A percentile compares a stretch with the other conserved stretches of the same genome.
Conservation (phyloP, 64 coral and sea anemone species). For the Montipora foliosa region DNA sequence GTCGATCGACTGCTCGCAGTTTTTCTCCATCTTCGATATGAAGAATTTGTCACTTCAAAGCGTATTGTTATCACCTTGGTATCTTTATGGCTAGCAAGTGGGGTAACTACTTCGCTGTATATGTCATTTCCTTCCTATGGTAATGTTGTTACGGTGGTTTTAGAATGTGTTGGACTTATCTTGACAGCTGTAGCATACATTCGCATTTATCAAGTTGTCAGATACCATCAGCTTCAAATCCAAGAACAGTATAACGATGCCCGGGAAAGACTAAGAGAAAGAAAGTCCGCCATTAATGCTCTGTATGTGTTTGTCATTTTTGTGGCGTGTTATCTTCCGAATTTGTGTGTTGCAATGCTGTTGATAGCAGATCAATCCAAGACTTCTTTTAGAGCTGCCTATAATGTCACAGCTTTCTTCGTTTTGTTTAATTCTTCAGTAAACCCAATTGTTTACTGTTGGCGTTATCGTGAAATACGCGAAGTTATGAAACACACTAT, state of each 20-base stretch:
- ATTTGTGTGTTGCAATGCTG: neutral
- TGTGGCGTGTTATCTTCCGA: neutral
- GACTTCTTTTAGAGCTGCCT: neutral
- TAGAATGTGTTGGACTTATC: neutral
- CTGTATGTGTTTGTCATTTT: neutral
- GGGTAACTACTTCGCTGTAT: neutral
- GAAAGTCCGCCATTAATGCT: neutral
- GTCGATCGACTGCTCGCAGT: slow-evolving; percentile 42
- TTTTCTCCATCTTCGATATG: slow-evolving; percentile 38
- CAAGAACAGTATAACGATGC: neutral
- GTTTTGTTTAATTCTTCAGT: neutral
- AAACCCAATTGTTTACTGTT: neutral
- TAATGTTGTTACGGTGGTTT: neutral
- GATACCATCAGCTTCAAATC: neutral
- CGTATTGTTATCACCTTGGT: neutral
- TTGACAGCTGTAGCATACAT: neutral
- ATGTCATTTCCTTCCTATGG: neutral
- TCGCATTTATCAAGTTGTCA: neutral
- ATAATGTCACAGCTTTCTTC: neutral
- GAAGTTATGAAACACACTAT: neutral
- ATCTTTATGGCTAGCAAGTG: slow-evolving; percentile 9
- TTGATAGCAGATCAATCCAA: neutral
- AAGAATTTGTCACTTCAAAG: neutral
- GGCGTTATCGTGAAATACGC: neutral
- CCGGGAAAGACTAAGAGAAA: neutral